Evolutionary conservation across 2,113 vertebrate genomes (phyloP).

Genomic region (Euleptes europaea): DNA sequence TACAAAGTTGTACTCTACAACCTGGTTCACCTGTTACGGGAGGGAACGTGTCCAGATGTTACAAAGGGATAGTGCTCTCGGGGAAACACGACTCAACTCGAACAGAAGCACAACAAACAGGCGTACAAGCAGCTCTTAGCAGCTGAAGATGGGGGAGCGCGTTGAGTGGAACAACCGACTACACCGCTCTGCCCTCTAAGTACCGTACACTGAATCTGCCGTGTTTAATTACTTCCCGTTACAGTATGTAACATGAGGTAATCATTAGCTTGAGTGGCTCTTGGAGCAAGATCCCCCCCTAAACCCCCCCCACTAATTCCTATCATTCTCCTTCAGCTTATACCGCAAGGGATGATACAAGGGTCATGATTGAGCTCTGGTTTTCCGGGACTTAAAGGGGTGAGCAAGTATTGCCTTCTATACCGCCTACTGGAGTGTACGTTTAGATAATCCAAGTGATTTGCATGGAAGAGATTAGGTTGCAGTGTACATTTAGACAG

Average conservation of each 20-base stretch:
- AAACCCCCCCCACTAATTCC: no score
- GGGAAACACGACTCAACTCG: conserved; percentile 5
- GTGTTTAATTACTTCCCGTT: neutral
- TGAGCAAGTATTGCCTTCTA: neutral
- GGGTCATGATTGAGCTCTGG: neutral
- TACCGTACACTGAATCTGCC: neutral
- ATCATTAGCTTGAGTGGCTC: neutral
- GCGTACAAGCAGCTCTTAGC: neutral
- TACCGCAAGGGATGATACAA: neutral
- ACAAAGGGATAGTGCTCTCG: neutral
- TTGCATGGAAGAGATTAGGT: neutral
- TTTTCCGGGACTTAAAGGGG: neutral
- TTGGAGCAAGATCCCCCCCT: neutral
- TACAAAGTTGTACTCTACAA: conserved; percentile 44
- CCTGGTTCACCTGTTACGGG: conserved; percentile 25
- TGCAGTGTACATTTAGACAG: no score
- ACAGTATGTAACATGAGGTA: no score
- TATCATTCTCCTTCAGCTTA: neutral
- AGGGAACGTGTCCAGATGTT: conserved; percentile 1
- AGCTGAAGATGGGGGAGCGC: neutral
- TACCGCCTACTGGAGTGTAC: neutral
- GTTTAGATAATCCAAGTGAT: neutral
- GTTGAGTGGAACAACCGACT: neutral
- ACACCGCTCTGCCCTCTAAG: neutral
- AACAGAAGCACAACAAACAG: neutral